Evolutionary conservation across 2,113 vertebrate species (phyloP).

Genomic region (Calidris pygmaea): DNA sequence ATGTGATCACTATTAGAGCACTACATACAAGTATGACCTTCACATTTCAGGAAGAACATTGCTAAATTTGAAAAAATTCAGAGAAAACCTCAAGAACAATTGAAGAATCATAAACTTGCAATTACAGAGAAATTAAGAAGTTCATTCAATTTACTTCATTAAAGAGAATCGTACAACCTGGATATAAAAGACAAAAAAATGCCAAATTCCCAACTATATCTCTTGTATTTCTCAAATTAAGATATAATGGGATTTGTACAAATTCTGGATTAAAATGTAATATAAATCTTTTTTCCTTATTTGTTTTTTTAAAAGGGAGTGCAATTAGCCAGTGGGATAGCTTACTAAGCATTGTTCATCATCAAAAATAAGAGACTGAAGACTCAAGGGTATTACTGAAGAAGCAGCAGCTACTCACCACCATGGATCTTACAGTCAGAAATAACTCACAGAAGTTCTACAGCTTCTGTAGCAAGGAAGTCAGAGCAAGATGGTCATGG

Average conservation of each 20-base stretch:
- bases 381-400: neutral
- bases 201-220: neutral
- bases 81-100: neutral
- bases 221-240: neutral
- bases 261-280: neutral
- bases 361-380: neutral
- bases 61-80: neutral
- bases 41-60: neutral
- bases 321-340: neutral
- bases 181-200: neutral
- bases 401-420: neutral
- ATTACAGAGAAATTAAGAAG: neutral
- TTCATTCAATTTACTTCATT: neutral
- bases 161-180: neutral
- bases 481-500: neutral
- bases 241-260: neutral
- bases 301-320: neutral
- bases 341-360: neutral
- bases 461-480: neutral
- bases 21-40: neutral
- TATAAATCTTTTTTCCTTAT: neutral
- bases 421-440: neutral
- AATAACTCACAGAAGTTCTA: neutral
- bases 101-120: neutral
- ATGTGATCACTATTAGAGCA: neutral